These are phyloP conservation scores for Bombyx huttoni DNA, from an alignment of 2,888 invertebrate genomes.

Conservation along the genomic window DNA sequence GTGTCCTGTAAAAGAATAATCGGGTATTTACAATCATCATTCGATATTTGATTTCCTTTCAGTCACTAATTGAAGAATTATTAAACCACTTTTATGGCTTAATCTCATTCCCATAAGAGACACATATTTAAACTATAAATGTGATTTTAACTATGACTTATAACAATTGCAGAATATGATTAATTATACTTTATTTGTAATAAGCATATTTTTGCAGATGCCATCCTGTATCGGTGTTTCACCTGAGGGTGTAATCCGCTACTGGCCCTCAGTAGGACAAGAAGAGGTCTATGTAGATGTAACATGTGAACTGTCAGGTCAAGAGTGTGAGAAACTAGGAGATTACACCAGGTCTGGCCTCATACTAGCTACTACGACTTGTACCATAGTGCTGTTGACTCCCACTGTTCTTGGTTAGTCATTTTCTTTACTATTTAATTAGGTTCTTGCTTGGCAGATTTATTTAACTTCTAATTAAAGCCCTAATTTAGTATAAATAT, in stretches of 20 bases:
- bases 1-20: too few species aligned
- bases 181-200: background rate
- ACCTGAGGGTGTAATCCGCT: constrained; percentile 91
- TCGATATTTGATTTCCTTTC: too few species aligned
- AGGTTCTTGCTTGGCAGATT: too few species aligned
- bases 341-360: constrained; percentile 81
- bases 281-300: constrained; percentile 89
- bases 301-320: constrained; percentile 88
- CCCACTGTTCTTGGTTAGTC: constrained; percentile 28
- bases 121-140: too few species aligned
- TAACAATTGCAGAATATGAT: too few species aligned
- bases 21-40: too few species aligned
- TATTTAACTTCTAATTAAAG: too few species aligned
- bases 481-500: too few species aligned
- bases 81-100: too few species aligned
- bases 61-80: too few species aligned
- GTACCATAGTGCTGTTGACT: constrained; percentile 77
- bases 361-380: constrained; percentile 92
- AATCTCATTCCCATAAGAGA: too few species aligned
- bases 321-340: constrained; percentile 85
- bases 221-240: constrained; percentile 93
- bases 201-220: constrained; percentile 45
- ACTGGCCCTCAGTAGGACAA: constrained; percentile 92
- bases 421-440: background rate
- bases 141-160: too few species aligned